Evolutionary conservation across 2,113 vertebrate species (phyloP).

Genomic region (Ifrita kowaldi): DNA sequence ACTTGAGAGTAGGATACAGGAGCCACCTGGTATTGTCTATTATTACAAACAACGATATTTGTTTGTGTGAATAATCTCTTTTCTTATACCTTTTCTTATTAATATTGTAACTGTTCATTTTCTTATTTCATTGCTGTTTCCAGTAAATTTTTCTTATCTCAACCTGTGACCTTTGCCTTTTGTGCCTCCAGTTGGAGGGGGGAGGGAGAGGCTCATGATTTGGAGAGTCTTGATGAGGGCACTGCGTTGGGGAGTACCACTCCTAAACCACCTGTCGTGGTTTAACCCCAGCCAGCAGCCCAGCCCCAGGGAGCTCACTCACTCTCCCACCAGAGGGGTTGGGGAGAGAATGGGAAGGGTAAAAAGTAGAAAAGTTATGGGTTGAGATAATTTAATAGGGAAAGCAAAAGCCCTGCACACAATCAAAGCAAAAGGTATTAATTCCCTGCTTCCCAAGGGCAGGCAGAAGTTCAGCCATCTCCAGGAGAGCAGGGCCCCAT

Average conservation of each 20-base stretch:
- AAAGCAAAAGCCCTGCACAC: neutral
- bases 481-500: neutral
- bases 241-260: neutral
- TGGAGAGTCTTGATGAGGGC: neutral
- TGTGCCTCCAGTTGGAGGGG: neutral
- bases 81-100: neutral
- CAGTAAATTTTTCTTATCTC: neutral
- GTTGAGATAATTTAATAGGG: neutral
- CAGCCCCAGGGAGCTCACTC: neutral
- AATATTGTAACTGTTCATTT: neutral
- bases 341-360: no score
- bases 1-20: neutral
- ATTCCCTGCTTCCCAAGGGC: accelerated
- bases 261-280: neutral
- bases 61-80: neutral
- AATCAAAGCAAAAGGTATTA: neutral
- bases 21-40: neutral
- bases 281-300: neutral
- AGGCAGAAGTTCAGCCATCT: neutral
- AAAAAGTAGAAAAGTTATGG: neutral
- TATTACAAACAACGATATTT: neutral
- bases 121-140: neutral
- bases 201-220: neutral
- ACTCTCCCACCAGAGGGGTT: neutral
- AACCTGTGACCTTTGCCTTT: neutral